Evolutionary conservation across 2,113 vertebrate species (phyloP).

Genomic region (Dissostichus mawsoni): DNA sequence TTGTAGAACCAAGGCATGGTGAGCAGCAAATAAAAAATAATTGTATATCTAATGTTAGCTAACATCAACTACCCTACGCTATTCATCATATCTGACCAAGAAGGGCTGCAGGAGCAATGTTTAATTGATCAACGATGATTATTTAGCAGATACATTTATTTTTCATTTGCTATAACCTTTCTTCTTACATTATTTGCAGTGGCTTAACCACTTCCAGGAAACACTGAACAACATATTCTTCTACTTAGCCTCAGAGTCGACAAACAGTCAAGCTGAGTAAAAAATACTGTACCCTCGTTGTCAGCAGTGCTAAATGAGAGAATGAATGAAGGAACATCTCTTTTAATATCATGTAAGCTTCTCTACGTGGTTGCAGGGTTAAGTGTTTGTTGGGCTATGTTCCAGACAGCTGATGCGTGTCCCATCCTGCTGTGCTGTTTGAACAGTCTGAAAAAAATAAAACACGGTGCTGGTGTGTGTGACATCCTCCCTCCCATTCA

Average conservation of each 20-base stretch:
- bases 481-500: conserved; percentile 47
- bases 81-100: neutral
- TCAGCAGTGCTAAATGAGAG: conserved; percentile 11
- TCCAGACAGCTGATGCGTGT: conserved; percentile 64
- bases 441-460: conserved; percentile 24
- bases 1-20: neutral
- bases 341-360: conserved; percentile 30
- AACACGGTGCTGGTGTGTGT: conserved; percentile 35
- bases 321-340: conserved; percentile 31
- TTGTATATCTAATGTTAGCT: neutral
- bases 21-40: neutral
- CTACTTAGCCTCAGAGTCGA: neutral
- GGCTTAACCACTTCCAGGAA: neutral
- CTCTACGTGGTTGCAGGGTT: conserved; percentile 47
- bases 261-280: conserved; percentile 9
- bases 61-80: neutral
- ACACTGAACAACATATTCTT: neutral
- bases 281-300: neutral
- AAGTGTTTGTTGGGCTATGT: conserved; percentile 53
- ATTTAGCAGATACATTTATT: too few relatives aligned
- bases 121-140: neutral
- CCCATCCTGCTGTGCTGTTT: conserved; percentile 60
- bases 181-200: neutral
- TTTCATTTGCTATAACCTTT: neutral
- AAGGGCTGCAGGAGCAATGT: neutral